Base-by-base conservation (phyloP, 2,797 vertebrate genomes). In the Dendrocincla fuliginosa region DNA sequence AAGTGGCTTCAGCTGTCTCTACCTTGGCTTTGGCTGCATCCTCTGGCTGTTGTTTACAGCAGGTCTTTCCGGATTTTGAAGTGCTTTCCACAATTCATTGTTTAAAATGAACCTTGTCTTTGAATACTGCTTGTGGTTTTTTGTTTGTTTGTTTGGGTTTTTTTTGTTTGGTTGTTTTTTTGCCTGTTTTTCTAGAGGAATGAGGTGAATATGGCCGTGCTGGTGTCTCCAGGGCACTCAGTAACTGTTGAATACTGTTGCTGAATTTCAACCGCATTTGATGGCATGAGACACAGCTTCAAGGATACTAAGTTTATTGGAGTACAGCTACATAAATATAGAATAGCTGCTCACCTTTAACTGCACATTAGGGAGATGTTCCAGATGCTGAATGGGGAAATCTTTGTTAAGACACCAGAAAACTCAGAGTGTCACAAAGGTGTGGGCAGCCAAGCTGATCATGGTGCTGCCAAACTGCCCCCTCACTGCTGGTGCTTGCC, bases 191-290 rank as follows among this genome's bases (percentile, higher is more conserved):
- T 86, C 61, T 67, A 33, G 32, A 61, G 52, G 37, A 63, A 32
- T 11, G 20, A n/a, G 23, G 52, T 0, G 0, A 47, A 44, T 47
- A 23, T 0, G 6, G 35, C n/a, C 30, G 7, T 3, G 6, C 13
- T n/a, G 46, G 23, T 37, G 33, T 87, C 41, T 63, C 39, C 57
- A 53, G 46, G 53, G 41, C 41, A 9, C 11, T 28, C 24, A 5
- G 10, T 17, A 8, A 3, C 30, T 50, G 12, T 9, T 42, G 47
- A 47, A 59, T 41, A 23, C 1, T 59, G 0, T 57, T 59, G n/a
- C 41, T 67, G 46, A 9, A 3, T 63, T 82, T 76, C 42, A 67
- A 32, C 18, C 25, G 9, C 15, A 2, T 56, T 55, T 27, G 39
- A 8, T 59, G 27, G 16, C 1, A 1, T 24, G 64, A 53, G 63